phyloP scores from a whole-genome alignment of 2,888 invertebrate species.

The Tetranychus piercei region DNA sequence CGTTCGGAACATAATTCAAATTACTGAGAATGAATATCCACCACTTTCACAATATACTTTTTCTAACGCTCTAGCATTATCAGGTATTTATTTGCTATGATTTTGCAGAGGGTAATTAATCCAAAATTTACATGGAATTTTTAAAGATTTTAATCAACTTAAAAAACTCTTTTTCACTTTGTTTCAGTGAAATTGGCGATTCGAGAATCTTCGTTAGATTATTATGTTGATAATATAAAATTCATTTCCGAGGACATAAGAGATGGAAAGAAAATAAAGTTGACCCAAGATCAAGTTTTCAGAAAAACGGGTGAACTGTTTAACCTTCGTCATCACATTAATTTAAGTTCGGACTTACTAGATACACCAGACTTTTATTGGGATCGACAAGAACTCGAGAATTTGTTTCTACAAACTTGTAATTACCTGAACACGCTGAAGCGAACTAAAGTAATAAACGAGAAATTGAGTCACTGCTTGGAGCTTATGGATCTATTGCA shows the following conservation, averaged over 20 bases:
- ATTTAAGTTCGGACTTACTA: slow-evolving; percentile 75
- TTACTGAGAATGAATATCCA: slow-evolving; percentile 1
- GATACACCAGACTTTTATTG: slow-evolving; percentile 96
- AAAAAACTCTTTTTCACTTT: not conserved
- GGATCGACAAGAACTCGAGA: slow-evolving; percentile 77
- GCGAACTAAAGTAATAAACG: slow-evolving; percentile 78
- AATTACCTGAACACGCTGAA: slow-evolving; percentile 64
- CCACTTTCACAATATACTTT: slow-evolving; percentile 64
- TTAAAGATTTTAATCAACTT: no score
- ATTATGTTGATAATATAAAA: slow-evolving; percentile 63
- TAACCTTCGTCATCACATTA: slow-evolving; percentile 63
- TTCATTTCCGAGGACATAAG: slow-evolving; percentile 60
- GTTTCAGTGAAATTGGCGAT: slow-evolving; percentile 63
- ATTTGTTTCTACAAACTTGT: slow-evolving; percentile 59
- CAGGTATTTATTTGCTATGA: slow-evolving; percentile 32
- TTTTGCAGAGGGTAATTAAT: not conserved
- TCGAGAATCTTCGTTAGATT: slow-evolving; percentile 72
- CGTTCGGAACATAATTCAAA: not conserved
- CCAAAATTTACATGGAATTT: not conserved
- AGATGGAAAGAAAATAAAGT: slow-evolving; percentile 48
- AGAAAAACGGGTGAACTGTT: slow-evolving; percentile 70
- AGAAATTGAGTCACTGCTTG: slow-evolving; percentile 79
- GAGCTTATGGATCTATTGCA: slow-evolving; percentile 74
- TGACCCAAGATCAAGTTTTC: slow-evolving; percentile 51
- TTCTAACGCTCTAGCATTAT: slow-evolving; percentile 78